Percentiles rank a stretch among this genome's conserved stretches.
Evolutionary conservation across 2,113 vertebrate genomes (phyloP).

Genomic region (Corythornis cristatus): DNA sequence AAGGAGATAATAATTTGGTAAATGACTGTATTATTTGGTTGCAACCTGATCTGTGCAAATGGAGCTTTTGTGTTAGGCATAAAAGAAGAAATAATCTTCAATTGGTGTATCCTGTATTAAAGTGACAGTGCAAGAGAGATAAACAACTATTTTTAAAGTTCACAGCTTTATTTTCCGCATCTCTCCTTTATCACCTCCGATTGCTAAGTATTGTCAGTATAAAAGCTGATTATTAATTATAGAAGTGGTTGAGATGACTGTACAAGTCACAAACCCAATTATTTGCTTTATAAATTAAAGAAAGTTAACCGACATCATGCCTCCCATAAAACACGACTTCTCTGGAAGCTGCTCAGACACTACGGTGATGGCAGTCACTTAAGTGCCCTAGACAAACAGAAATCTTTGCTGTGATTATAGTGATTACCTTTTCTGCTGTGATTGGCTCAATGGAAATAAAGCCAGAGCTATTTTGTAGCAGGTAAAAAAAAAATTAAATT

Average conservation of each 20-base stretch:
- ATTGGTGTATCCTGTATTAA: not conserved
- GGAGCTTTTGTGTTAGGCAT: not conserved
- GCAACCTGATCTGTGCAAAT: not conserved
- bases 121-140: not conserved
- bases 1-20: not conserved
- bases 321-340: not conserved
- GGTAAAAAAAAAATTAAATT: not conserved
- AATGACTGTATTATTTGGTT: not conserved
- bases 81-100: not conserved
- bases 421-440: conserved; percentile 11
- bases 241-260: not conserved
- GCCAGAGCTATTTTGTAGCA: conserved; percentile 9
- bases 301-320: not conserved
- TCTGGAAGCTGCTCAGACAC: conserved; percentile 37
- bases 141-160: not conserved
- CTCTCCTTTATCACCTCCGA: not conserved
- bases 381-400: conserved; percentile 45
- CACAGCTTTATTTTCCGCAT: not conserved
- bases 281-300: not conserved
- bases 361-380: conserved; percentile 20
- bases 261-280: not conserved
- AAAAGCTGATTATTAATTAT: not conserved
- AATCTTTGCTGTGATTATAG: conserved; percentile 45
- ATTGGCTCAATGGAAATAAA: conserved; percentile 42
- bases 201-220: not conserved